Conservation (phyloP, 2,797 vertebrate species). For the Manis javanica region DNA sequence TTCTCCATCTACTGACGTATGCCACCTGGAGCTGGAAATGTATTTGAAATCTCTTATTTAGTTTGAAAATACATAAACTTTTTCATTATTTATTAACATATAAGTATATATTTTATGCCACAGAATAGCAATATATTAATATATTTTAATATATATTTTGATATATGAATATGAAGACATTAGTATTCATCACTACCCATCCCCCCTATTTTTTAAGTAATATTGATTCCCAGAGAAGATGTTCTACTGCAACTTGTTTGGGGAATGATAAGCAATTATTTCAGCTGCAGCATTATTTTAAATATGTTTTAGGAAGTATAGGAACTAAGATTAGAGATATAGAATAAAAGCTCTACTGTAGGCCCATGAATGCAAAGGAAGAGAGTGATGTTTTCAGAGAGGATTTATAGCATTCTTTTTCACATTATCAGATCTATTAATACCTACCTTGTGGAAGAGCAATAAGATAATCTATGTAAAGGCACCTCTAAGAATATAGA, state of each 20-base stretch:
- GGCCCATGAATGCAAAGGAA: background rate
- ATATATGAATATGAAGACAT: background rate
- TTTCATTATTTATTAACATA: background rate
- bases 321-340: background rate
- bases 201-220: background rate
- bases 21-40: background rate
- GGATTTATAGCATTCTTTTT: background rate
- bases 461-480: background rate
- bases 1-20: background rate
- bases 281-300: background rate
- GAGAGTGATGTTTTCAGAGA: background rate
- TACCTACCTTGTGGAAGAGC: background rate
- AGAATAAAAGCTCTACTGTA: background rate
- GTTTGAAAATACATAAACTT: background rate
- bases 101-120: background rate
- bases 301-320: background rate
- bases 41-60: background rate
- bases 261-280: background rate
- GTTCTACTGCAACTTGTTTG: background rate
- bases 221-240: background rate
- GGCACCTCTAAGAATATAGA: background rate
- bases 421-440: background rate
- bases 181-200: background rate
- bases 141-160: background rate
- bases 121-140: background rate